Evolutionary conservation across 2,797 vertebrate species (phyloP), one percentile per base, ranked within the genome.

Genomic region (Lateolabrax maculatus): DNA sequence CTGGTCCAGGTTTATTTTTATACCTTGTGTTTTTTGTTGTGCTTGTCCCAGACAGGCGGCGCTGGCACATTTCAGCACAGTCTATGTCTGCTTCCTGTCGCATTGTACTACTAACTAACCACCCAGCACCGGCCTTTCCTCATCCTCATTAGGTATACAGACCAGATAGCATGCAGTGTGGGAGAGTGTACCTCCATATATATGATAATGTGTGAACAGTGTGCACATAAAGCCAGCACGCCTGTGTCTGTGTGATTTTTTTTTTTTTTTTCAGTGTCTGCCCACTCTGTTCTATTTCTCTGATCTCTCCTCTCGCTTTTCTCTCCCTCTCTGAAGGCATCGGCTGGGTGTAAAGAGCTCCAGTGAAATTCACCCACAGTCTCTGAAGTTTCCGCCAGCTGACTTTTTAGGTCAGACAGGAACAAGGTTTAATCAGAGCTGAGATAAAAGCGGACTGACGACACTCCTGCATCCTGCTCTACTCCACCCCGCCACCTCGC

Each of bases 401-500:
- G 89, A 94, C 84, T 94, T 93, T 95, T 92, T 92, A 93, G 92
- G 92, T 94, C 93, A 93, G 86, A 84, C 84, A 86, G 83, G 89
- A 91, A 90, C 85, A 75, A 78, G 86, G 85, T 92, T 93, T 93
- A 92, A 94, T 93, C 92, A 94, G 91, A 90, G 90, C 84, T n/a
- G 80, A 92, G 92, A 92, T 91, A 91, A 93, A 91, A 92, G 91
- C 77, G 29, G 75, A 71, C 84, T 87, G 90, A 92, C 74, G 78
- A 90, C 84, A 90, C 86, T 87, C 69, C 68, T 71, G 79, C 46
- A 74, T 87, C 84, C 87, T 83, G 71, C 67, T 71, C 77, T 69
- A 49, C 82, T 81, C 86, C 79, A 81, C 79, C 69, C 71, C 73
- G 13, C 79, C 79, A 73, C 69, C 66, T 76, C 56, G 4, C 81